Evolutionary conservation across 2,113 vertebrate genomes (phyloP).

Genomic region (Heterotis niloticus): DNA sequence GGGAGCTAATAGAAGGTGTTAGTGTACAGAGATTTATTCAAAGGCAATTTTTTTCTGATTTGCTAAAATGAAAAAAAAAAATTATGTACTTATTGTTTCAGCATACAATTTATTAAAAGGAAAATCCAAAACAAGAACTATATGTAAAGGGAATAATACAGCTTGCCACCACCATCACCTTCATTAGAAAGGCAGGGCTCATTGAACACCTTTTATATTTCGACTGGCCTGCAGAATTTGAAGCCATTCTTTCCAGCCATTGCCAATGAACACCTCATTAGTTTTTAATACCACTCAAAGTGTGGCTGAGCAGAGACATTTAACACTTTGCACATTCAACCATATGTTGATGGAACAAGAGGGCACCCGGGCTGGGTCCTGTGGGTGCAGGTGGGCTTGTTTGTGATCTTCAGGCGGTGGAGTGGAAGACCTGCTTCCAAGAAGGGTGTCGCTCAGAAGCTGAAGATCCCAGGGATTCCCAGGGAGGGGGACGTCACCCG

Average conservation of each 20-base stretch:
- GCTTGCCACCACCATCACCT: background rate
- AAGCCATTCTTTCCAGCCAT: background rate
- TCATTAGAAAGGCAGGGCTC: background rate
- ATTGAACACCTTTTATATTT: background rate
- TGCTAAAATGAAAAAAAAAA: too few relatives aligned
- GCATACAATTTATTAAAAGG: too few relatives aligned
- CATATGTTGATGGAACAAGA: slow-evolving; percentile 34
- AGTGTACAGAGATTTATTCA: too few relatives aligned
- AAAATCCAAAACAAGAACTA: background rate
- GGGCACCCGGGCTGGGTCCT: background rate
- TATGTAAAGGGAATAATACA: background rate
- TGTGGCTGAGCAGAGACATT: slow-evolving; percentile 29
- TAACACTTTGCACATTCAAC: slow-evolving; percentile 46
- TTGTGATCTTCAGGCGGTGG: slow-evolving; percentile 29
- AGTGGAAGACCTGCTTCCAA: slow-evolving; percentile 14
- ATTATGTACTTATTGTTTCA: too few relatives aligned
- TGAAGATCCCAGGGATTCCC: slow-evolving; percentile 30
- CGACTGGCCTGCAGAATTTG: slow-evolving; percentile 1
- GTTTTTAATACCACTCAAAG: slow-evolving; percentile 36
- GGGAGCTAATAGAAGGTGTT: too few relatives aligned
- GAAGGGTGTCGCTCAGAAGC: slow-evolving; percentile 29
- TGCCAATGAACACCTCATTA: slow-evolving; percentile 37
- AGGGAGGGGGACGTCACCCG: slow-evolving; percentile 13
- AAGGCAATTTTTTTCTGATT: too few relatives aligned
- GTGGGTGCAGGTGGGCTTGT: slow-evolving; percentile 23